These are phyloP conservation scores for Anorthoa munda DNA, from an alignment of 2,888 invertebrate genomes.

Conservation along the genomic window DNA sequence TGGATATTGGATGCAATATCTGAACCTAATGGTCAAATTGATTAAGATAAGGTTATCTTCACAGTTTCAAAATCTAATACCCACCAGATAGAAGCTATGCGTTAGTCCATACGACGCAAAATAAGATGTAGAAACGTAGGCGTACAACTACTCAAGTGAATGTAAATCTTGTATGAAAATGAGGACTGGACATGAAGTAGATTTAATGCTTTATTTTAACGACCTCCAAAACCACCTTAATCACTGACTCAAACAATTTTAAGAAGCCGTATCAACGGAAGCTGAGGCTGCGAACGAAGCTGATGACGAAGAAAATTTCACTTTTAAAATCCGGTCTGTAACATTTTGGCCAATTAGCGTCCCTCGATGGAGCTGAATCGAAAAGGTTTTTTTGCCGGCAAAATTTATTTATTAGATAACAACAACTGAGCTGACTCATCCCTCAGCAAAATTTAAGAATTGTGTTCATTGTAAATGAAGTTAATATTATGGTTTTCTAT, in stretches of 20 bases:
- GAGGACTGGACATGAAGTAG: slow-evolving; percentile 8
- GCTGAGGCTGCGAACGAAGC: slow-evolving; percentile 30
- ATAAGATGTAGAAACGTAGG: neutral
- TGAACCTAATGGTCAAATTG: neutral
- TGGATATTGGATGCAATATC: slow-evolving; percentile 1
- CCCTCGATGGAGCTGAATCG: slow-evolving; percentile 21
- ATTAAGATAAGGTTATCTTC: neutral
- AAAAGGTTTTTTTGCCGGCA: slow-evolving; percentile 11
- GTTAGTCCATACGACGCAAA: neutral
- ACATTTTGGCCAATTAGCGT: slow-evolving; percentile 38
- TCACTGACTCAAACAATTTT: slow-evolving; percentile 64
- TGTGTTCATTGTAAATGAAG: neutral
- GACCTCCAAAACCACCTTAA: slow-evolving; percentile 45
- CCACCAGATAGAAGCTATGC: neutral
- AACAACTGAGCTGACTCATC: slow-evolving; percentile 19
- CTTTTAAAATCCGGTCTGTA: slow-evolving; percentile 66
- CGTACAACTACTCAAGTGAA: slow-evolving; percentile 20
- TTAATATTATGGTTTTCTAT: slow-evolving; percentile 2
- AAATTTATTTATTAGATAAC: slow-evolving; percentile 5
- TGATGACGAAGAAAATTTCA: slow-evolving; percentile 61
- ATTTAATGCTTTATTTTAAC: slow-evolving; percentile 29
- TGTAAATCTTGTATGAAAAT: slow-evolving; percentile 23
- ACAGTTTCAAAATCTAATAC: neutral
- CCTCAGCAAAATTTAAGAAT: neutral
- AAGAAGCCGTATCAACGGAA: slow-evolving; percentile 52